These are phyloP conservation scores for Drosophila littoralis DNA, from an alignment of 1,140 invertebrate genomes.

Conservation along the genomic window DNA sequence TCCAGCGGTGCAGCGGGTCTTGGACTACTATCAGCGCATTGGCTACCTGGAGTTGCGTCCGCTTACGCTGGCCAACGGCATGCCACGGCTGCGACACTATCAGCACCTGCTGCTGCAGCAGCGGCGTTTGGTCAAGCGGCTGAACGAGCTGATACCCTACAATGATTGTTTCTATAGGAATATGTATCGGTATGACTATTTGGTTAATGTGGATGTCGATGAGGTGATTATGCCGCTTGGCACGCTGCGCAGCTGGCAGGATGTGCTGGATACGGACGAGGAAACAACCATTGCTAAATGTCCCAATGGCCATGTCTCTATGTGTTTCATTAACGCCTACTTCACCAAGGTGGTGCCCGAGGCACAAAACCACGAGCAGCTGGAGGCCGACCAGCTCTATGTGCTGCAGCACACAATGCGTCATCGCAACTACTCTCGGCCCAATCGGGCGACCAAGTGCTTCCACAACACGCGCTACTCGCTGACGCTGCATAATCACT, in stretches of 20 bases:
- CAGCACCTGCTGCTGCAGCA: conserved; percentile 88
- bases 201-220: conserved; percentile 90
- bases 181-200: conserved; percentile 91
- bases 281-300: conserved; percentile 16
- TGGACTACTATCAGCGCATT: conserved; percentile 84
- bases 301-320: conserved; percentile 23
- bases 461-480: conserved; percentile 64
- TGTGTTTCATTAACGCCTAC: conserved; percentile 65
- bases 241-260: conserved; percentile 84
- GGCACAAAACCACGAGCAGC: conserved; percentile 56
- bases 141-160: conserved; percentile 93
- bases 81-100: conserved; percentile 89
- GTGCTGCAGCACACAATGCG: conserved; percentile 70
- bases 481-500: conserved; percentile 71
- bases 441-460: conserved; percentile 63
- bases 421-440: conserved; percentile 44
- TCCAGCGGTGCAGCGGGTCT: conserved; percentile 94
- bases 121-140: conserved; percentile 82
- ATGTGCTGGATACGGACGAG: conserved; percentile 39
- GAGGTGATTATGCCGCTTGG: conserved; percentile 89
- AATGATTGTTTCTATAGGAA: conserved; percentile 93
- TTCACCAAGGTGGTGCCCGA: conserved; percentile 55
- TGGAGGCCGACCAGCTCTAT: conserved; percentile 56
- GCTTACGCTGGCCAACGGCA: conserved; percentile 90
- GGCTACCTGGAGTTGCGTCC: conserved; percentile 88